Evolutionary conservation across 2,888 invertebrate genomes (phyloP).

Genomic region (Cryptosula pallasiana): DNA sequence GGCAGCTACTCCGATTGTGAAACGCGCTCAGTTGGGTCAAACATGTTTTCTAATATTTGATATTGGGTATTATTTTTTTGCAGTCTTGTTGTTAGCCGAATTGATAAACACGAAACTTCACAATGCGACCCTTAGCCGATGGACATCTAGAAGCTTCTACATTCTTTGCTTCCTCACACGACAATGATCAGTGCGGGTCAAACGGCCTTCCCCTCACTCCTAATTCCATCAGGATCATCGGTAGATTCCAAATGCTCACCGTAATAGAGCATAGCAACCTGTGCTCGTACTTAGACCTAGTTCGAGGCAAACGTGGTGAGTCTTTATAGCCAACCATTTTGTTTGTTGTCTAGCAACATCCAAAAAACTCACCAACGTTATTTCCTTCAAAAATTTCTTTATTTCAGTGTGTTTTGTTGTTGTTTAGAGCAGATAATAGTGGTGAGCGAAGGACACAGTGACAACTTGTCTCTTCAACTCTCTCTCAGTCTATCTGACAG

Average conservation of each 20-base stretch:
- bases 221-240: constrained; percentile 88
- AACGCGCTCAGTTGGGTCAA: no score
- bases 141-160: constrained; percentile 73
- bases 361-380: no score
- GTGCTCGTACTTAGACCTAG: constrained; percentile 83
- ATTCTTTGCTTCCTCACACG: constrained; percentile 83
- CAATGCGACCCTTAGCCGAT: constrained; percentile 35
- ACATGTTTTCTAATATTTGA: no score
- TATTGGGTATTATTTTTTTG: no score
- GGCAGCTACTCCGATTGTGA: no score
- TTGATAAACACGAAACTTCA: no score
- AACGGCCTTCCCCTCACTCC: constrained; percentile 94
- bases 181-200: constrained; percentile 71
- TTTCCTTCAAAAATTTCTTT: background rate
- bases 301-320: constrained; percentile 86
- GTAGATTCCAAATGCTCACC: constrained; percentile 77
- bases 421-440: constrained; percentile 52
- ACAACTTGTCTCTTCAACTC: constrained; percentile 24
- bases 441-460: constrained; percentile 51
- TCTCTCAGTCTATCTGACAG: background rate
- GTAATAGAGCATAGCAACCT: constrained; percentile 70
- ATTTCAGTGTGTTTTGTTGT: background rate
- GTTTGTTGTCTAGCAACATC: no score
- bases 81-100: no score
- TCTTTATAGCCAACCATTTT: constrained; percentile 16